Evolutionary conservation across 2,888 invertebrate species (phyloP).

Genomic region (Callimorpha dominula): DNA sequence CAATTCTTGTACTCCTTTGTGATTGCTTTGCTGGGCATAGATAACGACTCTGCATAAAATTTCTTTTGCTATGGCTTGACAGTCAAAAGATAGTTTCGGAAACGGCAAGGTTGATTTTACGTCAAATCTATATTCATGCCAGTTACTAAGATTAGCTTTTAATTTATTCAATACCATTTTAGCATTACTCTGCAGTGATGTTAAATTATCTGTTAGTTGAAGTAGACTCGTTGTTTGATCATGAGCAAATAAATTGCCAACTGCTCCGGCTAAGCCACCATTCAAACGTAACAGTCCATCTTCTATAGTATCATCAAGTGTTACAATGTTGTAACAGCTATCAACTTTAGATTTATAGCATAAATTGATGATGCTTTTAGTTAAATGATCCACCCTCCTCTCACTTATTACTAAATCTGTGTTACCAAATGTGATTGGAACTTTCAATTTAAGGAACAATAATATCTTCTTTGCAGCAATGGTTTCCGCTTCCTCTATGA

Average conservation of each 20-base stretch:
- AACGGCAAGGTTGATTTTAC: constrained; percentile 18
- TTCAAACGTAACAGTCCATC: constrained; percentile 17
- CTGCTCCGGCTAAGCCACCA: constrained; percentile 22
- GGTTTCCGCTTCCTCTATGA: neutral
- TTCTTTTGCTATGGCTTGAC: constrained; percentile 19
- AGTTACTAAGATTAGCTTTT: constrained; percentile 5
- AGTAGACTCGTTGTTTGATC: constrained; percentile 15
- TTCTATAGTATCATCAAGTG: constrained; percentile 21
- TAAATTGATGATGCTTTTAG: constrained; percentile 3
- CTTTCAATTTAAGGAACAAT: constrained; percentile 15
- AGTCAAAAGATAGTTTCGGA: constrained; percentile 25
- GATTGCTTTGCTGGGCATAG: constrained; percentile 27
- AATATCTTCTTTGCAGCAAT: constrained; percentile 8
- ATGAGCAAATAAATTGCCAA: constrained; percentile 30
- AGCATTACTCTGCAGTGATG: constrained; percentile 16
- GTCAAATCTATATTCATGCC: constrained; percentile 22
- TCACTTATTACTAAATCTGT: constrained; percentile 23
- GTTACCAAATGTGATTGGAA: constrained; percentile 38
- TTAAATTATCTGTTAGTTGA: constrained; percentile 18
- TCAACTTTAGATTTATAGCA: neutral
- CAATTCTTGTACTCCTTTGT: constrained; percentile 21
- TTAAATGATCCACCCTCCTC: constrained; percentile 8
- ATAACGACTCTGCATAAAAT: constrained; percentile 26
- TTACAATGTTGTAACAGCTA: constrained; percentile 2
- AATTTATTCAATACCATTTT: constrained; percentile 12